Conservation (phyloP, 2,888 invertebrate species). For the Chydorus sphaericus region DNA sequence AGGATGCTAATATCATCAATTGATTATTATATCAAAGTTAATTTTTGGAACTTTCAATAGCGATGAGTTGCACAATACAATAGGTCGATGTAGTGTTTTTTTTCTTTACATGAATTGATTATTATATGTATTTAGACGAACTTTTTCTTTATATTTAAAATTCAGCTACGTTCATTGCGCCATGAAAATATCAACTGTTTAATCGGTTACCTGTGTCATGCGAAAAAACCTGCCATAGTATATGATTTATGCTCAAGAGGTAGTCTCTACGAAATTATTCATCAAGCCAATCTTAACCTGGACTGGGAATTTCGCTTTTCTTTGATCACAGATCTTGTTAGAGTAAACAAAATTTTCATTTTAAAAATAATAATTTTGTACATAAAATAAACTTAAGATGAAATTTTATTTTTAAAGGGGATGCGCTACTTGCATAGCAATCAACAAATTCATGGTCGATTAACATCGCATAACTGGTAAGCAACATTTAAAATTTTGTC, state of each 20-base stretch:
- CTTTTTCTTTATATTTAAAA: background rate
- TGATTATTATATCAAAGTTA: no score
- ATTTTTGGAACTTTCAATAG: no score
- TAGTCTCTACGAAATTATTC: background rate
- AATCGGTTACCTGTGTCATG: background rate
- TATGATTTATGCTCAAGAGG: background rate
- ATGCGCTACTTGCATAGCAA: background rate
- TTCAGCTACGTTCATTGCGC: background rate
- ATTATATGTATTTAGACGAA: no score
- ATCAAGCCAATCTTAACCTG: background rate
- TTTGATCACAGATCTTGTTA: background rate
- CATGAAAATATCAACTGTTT: background rate
- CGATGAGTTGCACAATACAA: no score
- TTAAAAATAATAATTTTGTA: background rate
- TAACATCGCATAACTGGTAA: background rate
- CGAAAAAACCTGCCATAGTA: background rate
- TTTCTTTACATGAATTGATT: no score
- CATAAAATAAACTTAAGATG: background rate
- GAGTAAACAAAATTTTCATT: background rate
- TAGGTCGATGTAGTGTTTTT: no score
- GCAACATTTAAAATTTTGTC: no score
- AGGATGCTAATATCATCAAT: no score
- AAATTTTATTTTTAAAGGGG: background rate
- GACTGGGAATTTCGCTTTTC: background rate
- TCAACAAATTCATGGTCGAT: background rate